Percentiles rank a stretch among this genome's conserved stretches.
These are phyloP conservation scores for Melozone crissalis DNA, from an alignment of 2,113 vertebrate species.

Conservation along the genomic window DNA sequence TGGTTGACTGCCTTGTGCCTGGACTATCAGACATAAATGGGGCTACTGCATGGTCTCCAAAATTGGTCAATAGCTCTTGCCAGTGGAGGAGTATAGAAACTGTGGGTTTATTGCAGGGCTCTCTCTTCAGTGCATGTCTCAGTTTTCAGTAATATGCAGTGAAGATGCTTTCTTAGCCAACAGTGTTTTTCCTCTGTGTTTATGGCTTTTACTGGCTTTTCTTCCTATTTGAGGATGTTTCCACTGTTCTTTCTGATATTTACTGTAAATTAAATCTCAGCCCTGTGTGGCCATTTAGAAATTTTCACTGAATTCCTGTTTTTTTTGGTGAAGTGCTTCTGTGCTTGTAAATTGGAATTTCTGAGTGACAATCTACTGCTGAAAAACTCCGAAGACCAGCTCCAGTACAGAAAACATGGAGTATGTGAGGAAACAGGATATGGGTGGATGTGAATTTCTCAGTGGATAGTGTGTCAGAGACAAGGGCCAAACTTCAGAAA, in stretches of 20 bases:
- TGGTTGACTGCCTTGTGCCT: neutral
- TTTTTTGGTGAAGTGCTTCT: neutral
- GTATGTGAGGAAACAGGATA: rapidly evolving
- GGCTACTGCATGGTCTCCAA: neutral
- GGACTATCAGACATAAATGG: neutral
- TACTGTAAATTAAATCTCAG: neutral
- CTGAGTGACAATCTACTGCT: neutral
- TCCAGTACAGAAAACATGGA: neutral
- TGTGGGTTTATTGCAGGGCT: neutral
- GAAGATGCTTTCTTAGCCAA: neutral
- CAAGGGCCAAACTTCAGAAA: neutral
- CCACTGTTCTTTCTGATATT: neutral
- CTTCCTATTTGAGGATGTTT: neutral
- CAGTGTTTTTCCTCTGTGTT: neutral
- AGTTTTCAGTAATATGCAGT: neutral
- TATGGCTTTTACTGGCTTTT: neutral
- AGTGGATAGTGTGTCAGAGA: neutral
- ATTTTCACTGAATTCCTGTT: neutral
- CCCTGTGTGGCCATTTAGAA: neutral
- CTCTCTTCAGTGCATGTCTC: neutral
- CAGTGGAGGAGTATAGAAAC: neutral
- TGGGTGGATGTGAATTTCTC: neutral
- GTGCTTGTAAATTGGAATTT: neutral
- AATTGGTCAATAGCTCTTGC: neutral
- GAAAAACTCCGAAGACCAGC: neutral